Evolutionary conservation across 2,888 invertebrate species (phyloP), one percentile per base, ranked within the genome.

Genomic region (Bedellia somnulentella): DNA sequence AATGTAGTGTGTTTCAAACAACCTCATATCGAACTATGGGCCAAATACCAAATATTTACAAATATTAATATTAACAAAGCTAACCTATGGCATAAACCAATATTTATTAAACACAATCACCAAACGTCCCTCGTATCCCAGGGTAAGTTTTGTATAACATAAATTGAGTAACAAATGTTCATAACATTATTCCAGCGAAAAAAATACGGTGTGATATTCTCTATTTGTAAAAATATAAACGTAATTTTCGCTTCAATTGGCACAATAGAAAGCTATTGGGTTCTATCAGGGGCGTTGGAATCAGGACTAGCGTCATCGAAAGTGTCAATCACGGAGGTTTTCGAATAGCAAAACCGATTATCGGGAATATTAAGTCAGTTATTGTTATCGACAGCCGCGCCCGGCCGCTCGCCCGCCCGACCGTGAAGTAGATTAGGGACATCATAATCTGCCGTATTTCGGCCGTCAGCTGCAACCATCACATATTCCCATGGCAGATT

Each of bases 291-390:
- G 52, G 57, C 47, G n/a, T n/a, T n/a, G n/a, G n/a, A n/a, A 43
- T 57, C 52, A 47, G 46, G 53, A 56, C 56, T 57, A 55, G 59
- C 58, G 57, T 64, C 62, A 66, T 62, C 58, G 48, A 58, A 71
- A 61, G 66, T 71, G 73, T 75, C 73, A 73, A 73, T 73, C 73
- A 73, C 60, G 47, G 57, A 67, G 62, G 63, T 67, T 67, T 66
- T 59, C 60, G 58, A 70, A 73, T 68, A 68, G 67, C 59, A 61
- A 68, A 75, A 67, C 66, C 73, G 71, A 73, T 73, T 75, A 73
- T 70, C 68, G 66, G 57, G 58, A 53, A 56, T 68, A 73, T 73
- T 73, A 71, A 71, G 70, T 68, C 66, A 52, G 63, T 70, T 70
- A 73, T 73, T 75, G 67, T 73, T 67, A 70, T 64, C 67, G 71